Evolutionary conservation across 2,888 invertebrate genomes (phyloP).

Genomic region (Pseudococcus viburni): DNA sequence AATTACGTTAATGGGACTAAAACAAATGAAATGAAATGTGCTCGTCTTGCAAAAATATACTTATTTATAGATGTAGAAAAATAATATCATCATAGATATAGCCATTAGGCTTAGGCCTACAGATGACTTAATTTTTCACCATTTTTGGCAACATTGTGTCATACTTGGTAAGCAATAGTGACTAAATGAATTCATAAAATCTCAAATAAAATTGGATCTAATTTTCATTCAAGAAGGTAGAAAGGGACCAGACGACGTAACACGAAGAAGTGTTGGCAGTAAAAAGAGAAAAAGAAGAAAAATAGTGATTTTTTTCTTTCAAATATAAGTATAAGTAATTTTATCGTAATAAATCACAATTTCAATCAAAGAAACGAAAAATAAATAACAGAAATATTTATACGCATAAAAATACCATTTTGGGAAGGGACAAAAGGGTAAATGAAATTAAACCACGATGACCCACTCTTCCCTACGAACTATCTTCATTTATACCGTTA

Average conservation of each 20-base stretch:
- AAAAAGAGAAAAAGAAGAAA: not conserved
- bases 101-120: too few species aligned
- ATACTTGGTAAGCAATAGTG: too few species aligned
- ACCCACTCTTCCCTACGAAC: conserved; percentile 56
- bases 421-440: too few species aligned
- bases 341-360: not conserved
- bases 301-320: not conserved
- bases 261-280: not conserved
- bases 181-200: too few species aligned
- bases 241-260: too few species aligned
- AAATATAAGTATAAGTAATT: not conserved
- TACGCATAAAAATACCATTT: not conserved
- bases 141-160: too few species aligned
- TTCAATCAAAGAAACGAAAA: not conserved
- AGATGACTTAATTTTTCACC: too few species aligned
- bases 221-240: too few species aligned
- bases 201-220: too few species aligned
- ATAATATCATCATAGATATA: too few species aligned
- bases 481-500: conserved; percentile 60
- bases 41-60: not conserved
- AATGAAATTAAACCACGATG: too few species aligned
- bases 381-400: not conserved
- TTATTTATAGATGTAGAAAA: too few species aligned
- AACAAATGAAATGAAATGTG: not conserved
- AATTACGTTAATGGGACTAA: not conserved